phyloP scores from a whole-genome alignment of 2,888 invertebrate genomes.

The Clistopyga incitator region DNA sequence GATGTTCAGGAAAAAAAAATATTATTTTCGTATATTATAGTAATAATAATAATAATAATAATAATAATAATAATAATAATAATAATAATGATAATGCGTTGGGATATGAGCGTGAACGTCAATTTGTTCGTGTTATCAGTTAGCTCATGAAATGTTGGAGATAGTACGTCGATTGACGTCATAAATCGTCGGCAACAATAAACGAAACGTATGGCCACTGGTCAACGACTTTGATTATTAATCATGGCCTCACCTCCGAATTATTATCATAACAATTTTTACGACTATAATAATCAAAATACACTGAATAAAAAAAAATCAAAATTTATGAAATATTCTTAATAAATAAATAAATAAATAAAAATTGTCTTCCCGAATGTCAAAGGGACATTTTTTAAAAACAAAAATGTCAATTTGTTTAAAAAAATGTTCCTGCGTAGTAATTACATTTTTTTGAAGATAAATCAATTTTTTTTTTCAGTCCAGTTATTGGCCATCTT shows the following conservation, averaged over 20 bases:
- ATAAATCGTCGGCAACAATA: not conserved
- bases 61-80: not conserved
- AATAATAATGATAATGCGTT: too few relatives aligned
- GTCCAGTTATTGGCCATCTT: not conserved
- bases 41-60: not conserved
- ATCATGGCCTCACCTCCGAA: not conserved
- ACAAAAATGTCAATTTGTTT: too few relatives aligned
- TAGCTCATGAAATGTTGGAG: slow-evolving; percentile 13
- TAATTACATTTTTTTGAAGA: too few relatives aligned
- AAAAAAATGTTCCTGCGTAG: too few relatives aligned
- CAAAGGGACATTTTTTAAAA: too few relatives aligned
- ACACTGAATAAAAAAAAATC: too few relatives aligned
- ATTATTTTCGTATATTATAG: not conserved
- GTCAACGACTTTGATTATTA: not conserved
- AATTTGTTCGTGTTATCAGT: slow-evolving; percentile 21
- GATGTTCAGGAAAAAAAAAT: not conserved
- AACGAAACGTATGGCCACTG: not conserved
- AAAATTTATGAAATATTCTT: too few relatives aligned
- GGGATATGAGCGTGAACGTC: not conserved
- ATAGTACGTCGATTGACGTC: slow-evolving; percentile 18
- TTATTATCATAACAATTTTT: not conserved
- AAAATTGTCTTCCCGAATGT: too few relatives aligned
- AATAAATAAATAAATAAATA: too few relatives aligned
- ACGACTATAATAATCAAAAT: not conserved
- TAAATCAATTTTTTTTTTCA: too few relatives aligned